Percentiles rank a stretch among this genome's conserved stretches.
These are phyloP conservation scores for Diuraphis noxia DNA, from an alignment of 1,140 invertebrate genomes.

Conservation along the genomic window DNA sequence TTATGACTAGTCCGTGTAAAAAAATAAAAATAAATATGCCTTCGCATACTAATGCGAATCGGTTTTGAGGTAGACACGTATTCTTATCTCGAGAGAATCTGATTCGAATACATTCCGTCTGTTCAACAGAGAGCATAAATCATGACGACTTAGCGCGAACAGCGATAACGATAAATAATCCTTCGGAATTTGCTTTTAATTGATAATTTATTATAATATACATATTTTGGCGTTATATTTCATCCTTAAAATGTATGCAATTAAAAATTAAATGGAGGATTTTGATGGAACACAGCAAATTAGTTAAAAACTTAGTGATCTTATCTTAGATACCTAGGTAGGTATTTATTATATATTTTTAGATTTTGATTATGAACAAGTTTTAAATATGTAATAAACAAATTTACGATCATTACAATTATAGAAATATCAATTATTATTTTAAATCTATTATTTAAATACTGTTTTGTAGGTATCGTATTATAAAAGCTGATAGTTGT, in stretches of 20 bases:
- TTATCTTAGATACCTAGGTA: not conserved
- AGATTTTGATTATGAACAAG: too few relatives aligned
- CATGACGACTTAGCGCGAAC: not conserved
- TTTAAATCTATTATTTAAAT: not conserved
- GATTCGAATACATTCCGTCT: not conserved
- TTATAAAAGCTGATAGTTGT: not conserved
- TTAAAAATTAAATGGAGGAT: not conserved
- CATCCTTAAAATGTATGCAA: not conserved
- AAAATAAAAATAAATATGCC: constrained; percentile 1
- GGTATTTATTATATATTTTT: too few relatives aligned
- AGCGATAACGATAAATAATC: not conserved
- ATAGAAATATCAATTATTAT: not conserved
- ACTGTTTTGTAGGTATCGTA: not conserved
- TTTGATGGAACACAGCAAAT: not conserved
- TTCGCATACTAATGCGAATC: constrained; percentile 18
- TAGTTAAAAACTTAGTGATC: not conserved
- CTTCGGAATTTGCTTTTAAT: not conserved
- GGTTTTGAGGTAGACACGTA: not conserved
- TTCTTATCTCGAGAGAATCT: not conserved
- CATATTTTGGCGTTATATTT: not conserved
- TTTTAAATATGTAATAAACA: not conserved
- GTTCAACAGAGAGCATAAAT: not conserved
- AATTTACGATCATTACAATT: not conserved
- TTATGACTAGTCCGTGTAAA: not conserved
- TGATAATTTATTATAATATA: not conserved